phyloP scores from a whole-genome alignment of 2,888 invertebrate species.

The Bellardia bayeri region DNA sequence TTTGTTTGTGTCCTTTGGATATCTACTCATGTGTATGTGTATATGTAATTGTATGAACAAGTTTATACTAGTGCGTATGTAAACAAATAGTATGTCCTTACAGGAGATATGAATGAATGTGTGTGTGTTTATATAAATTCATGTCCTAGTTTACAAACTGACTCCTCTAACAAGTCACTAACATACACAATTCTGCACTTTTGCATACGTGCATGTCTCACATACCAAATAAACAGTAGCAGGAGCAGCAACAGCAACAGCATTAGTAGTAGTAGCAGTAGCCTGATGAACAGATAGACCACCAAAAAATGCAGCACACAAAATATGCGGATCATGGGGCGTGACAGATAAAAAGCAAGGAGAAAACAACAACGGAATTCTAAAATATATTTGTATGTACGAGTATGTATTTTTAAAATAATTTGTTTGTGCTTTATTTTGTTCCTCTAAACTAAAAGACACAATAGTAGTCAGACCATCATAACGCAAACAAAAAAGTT shows the following conservation, averaged over 20 bases:
- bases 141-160: slow-evolving; percentile 22
- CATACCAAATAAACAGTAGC: slow-evolving; percentile 14
- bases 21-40: not conserved
- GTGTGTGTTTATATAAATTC: not conserved
- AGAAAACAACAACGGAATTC: slow-evolving; percentile 13
- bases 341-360: slow-evolving; percentile 12
- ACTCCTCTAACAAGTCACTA: slow-evolving; percentile 14
- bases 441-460: not conserved
- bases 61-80: not conserved
- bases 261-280: not conserved
- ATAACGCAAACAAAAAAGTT: not conserved
- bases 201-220: not conserved
- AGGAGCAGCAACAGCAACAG: not conserved
- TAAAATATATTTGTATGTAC: slow-evolving; percentile 10
- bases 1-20: not conserved
- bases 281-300: not conserved
- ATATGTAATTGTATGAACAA: not conserved
- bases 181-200: slow-evolving; percentile 11
- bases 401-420: slow-evolving; percentile 17
- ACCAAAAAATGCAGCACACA: slow-evolving; percentile 37
- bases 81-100: slow-evolving; percentile 19
- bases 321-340: slow-evolving; percentile 28
- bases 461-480: not conserved
- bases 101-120: not conserved
- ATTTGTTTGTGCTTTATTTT: not conserved